Percentiles rank a stretch among this genome's conserved stretches.
phyloP scores from a whole-genome alignment of 2,113 vertebrate species.

The Lophius piscatorius region DNA sequence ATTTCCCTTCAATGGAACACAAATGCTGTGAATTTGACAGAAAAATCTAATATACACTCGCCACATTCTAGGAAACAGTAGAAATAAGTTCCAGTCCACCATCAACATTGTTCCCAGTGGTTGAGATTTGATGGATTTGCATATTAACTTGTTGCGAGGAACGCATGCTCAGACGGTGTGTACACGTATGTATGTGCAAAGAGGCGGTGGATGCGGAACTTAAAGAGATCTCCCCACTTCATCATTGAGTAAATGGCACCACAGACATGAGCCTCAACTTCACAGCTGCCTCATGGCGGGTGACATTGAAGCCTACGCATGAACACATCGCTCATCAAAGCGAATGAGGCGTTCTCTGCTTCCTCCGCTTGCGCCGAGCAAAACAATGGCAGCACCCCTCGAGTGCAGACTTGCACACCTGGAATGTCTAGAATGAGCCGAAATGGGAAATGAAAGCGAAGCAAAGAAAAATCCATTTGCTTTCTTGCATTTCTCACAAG shows the following conservation, averaged over 20 bases:
- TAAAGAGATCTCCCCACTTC: constrained; percentile 67
- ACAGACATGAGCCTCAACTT: constrained; percentile 65
- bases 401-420: constrained; percentile 61
- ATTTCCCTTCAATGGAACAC: too few relatives aligned
- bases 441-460: constrained; percentile 31
- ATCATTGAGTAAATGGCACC: constrained; percentile 73
- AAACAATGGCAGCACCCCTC: constrained; percentile 59
- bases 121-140: constrained; percentile 53
- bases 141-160: constrained; percentile 62
- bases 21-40: too few relatives aligned
- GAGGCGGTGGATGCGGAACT: constrained; percentile 59
- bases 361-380: constrained; percentile 52
- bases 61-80: too few relatives aligned
- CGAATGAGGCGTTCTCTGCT: constrained; percentile 68
- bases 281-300: constrained; percentile 75
- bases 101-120: constrained; percentile 52
- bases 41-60: too few relatives aligned
- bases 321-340: constrained; percentile 78
- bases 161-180: constrained; percentile 55
- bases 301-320: constrained; percentile 75
- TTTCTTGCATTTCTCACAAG: constrained; percentile 59
- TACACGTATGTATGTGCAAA: constrained; percentile 29
- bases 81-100: too few relatives aligned
- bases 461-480: constrained; percentile 52
- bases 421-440: constrained; percentile 62